Conservation (phyloP, 2,113 vertebrate genomes). For the Tylochromis polylepis region DNA sequence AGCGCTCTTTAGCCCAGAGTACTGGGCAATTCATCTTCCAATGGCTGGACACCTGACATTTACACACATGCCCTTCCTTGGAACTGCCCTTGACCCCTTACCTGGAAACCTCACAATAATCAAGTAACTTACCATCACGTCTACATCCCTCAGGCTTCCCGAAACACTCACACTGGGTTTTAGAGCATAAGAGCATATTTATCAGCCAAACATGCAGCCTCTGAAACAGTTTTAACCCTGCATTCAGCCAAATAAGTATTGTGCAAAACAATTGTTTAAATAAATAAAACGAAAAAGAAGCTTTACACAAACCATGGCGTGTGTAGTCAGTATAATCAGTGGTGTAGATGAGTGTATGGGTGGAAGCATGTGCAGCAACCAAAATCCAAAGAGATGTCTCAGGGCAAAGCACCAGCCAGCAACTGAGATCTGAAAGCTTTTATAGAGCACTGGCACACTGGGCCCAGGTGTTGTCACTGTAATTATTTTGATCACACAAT, state of each 20-base stretch:
- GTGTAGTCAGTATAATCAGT: neutral
- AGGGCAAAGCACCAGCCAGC: neutral
- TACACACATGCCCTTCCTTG: neutral
- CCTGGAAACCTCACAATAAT: neutral
- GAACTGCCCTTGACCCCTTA: neutral
- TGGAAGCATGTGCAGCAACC: rapidly evolving
- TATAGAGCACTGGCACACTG: neutral
- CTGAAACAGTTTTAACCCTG: neutral
- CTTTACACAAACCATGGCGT: neutral
- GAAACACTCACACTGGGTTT: neutral
- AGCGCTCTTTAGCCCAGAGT: neutral
- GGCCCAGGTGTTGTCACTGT: neutral
- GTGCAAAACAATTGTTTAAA: neutral
- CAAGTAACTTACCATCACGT: neutral
- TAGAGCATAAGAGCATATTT: neutral
- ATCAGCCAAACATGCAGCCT: neutral
- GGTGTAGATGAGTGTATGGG: neutral
- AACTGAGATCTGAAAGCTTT: neutral
- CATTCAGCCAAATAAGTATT: neutral
- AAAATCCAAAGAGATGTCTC: neutral
- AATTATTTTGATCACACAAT: neutral
- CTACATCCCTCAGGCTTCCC: neutral
- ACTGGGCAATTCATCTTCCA: neutral
- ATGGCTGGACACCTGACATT: neutral
- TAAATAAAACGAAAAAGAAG: neutral